Conservation (phyloP, 2,888 invertebrate species). For the Caenorhabditis drosophilae region DNA sequence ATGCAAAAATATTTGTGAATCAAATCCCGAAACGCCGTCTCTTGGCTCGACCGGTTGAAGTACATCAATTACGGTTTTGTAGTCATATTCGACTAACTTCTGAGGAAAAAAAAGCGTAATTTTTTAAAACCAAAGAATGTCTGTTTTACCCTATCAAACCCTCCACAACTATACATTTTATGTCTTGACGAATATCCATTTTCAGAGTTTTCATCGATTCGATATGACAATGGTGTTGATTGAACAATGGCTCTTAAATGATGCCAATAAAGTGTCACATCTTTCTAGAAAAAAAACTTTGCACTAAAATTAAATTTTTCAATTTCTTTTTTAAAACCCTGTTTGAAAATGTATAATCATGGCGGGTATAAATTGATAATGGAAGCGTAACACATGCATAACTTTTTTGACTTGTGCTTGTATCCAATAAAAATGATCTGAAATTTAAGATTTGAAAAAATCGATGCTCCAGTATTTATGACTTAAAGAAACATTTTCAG, state of each 20-base stretch:
- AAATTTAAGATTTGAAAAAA: too few relatives aligned
- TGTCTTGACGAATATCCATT: conserved; percentile 12
- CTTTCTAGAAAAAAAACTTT: conserved; percentile 16
- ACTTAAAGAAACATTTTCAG: too few relatives aligned
- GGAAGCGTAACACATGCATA: conserved; percentile 53
- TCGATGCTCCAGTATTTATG: too few relatives aligned
- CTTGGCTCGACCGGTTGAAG: conserved; percentile 14
- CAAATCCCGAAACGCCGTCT: conserved; percentile 53
- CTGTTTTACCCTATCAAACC: conserved; percentile 29
- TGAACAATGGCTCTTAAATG: conserved; percentile 60
- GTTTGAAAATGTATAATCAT: conserved; percentile 43
- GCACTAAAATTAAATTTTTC: not conserved
- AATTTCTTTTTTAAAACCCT: not conserved
- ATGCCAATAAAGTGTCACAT: conserved; percentile 55
- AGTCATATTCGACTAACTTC: conserved; percentile 7
- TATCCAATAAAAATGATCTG: too few relatives aligned
- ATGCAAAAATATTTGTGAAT: conserved; percentile 49
- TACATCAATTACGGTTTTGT: not conserved
- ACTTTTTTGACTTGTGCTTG: conserved; percentile 50
- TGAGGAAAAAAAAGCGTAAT: not conserved
- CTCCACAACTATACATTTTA: conserved; percentile 30
- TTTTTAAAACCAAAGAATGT: too few relatives aligned
- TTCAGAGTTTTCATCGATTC: conserved; percentile 25
- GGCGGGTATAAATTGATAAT: conserved; percentile 40
- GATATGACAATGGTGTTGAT: conserved; percentile 54